phyloP scores from a whole-genome alignment of 2,113 vertebrate species.

The Myrmecophaga tridactyla region DNA sequence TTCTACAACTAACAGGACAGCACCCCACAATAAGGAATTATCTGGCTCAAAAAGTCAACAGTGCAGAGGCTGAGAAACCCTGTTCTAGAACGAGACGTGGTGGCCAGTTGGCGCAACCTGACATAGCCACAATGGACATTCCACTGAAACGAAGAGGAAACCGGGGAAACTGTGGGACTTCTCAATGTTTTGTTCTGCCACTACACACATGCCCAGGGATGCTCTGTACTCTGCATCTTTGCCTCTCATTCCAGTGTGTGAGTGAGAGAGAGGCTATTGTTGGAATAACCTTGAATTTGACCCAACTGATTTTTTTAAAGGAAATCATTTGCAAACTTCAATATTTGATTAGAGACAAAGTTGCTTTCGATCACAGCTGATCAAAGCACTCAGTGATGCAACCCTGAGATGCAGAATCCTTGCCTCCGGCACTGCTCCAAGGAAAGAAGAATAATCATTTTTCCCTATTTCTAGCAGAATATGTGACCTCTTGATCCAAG shows the following conservation, averaged over 20 bases:
- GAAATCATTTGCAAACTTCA: conserved; percentile 29
- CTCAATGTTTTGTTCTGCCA: background rate
- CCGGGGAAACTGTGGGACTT: background rate
- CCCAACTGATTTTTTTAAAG: background rate
- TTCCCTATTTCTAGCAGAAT: background rate
- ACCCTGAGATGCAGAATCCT: background rate
- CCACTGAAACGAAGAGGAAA: background rate
- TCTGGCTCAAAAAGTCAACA: background rate
- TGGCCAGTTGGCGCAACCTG: background rate
- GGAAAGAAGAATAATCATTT: background rate
- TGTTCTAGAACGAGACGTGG: background rate
- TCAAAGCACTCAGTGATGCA: background rate
- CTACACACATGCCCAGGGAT: background rate
- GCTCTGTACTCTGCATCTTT: background rate
- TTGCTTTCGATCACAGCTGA: background rate
- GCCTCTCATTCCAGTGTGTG: background rate
- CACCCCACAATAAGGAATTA: background rate
- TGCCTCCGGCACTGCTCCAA: background rate
- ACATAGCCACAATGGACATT: background rate
- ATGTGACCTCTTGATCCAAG: background rate
- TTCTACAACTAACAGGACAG: background rate
- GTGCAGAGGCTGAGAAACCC: background rate
- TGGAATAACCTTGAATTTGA: conserved; percentile 45
- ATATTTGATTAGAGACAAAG: background rate
- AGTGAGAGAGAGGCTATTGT: background rate